A percentile compares a stretch with the other conserved stretches of the same genome.
phyloP scores from a whole-genome alignment of 2,888 invertebrate genomes.

The Microctonus aethiopoides region DNA sequence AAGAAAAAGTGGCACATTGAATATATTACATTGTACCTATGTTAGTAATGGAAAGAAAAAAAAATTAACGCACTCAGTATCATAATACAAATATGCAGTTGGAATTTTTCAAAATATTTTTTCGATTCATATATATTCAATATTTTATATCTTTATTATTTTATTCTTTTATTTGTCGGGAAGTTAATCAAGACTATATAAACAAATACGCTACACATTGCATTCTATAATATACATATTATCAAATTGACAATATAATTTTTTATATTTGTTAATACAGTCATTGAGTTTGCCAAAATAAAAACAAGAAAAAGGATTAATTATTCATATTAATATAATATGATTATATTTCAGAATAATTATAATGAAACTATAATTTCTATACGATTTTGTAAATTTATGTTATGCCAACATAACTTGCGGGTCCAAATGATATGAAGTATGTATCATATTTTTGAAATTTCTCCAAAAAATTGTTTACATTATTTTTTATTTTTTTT shows the following conservation, averaged over 20 bases:
- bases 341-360: too few species aligned
- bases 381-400: too few species aligned
- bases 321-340: too few species aligned
- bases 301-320: too few species aligned
- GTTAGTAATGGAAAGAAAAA: slow-evolving; percentile 7
- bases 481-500: too few species aligned
- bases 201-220: slow-evolving; percentile 43
- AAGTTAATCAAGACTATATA: slow-evolving; percentile 56
- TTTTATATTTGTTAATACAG: slow-evolving; percentile 43
- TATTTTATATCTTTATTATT: slow-evolving; percentile 39
- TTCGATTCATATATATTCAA: slow-evolving; percentile 3
- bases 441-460: too few species aligned
- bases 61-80: not conserved
- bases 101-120: not conserved
- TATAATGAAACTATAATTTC: too few species aligned
- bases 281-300: slow-evolving; percentile 44
- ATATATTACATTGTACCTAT: slow-evolving; percentile 23
- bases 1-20: slow-evolving; percentile 13
- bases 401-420: too few species aligned
- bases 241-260: slow-evolving; percentile 45
- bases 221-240: slow-evolving; percentile 46
- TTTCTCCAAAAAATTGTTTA: too few species aligned
- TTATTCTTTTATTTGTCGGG: slow-evolving; percentile 50
- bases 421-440: too few species aligned
- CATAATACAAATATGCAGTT: not conserved